phyloP scores from a whole-genome alignment of 2,888 invertebrate species.

The Chaetogeoica ovagalla region DNA sequence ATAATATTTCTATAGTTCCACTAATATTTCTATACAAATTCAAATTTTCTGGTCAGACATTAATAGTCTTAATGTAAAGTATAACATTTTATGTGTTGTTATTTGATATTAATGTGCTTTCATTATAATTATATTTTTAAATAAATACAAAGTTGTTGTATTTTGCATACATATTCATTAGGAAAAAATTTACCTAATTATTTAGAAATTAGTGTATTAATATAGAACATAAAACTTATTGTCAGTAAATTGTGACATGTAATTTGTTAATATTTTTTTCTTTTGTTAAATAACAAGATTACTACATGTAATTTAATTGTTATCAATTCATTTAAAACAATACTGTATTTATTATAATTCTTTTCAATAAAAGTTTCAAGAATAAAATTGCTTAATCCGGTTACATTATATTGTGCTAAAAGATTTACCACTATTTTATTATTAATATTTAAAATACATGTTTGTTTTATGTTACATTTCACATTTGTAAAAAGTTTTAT shows the following conservation, averaged over 20 bases:
- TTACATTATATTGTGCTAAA: no score
- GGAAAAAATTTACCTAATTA: constrained; percentile 12
- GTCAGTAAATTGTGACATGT: background rate
- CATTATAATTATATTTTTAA: background rate
- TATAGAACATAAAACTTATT: background rate
- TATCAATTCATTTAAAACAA: no score
- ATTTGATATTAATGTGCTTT: constrained; percentile 20
- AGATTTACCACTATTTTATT: no score
- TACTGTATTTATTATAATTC: no score
- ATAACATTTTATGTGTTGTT: constrained; percentile 19
- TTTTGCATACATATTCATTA: constrained; percentile 16
- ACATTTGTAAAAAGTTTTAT: no score
- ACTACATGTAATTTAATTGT: no score
- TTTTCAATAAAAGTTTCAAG: no score
- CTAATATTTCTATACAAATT: constrained; percentile 10
- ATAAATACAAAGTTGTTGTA: constrained; percentile 21
- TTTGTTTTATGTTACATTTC: no score
- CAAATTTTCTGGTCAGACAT: constrained; percentile 17
- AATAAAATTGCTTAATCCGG: no score
- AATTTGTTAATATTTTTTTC: background rate
- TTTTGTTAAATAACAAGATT: constrained; percentile 9
- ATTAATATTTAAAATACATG: no score
- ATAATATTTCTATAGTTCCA: background rate
- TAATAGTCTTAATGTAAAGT: background rate
- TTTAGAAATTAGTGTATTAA: constrained; percentile 12